Conservation (phyloP, 1,140 invertebrate species). For the Akabosia matsudoensis region DNA sequence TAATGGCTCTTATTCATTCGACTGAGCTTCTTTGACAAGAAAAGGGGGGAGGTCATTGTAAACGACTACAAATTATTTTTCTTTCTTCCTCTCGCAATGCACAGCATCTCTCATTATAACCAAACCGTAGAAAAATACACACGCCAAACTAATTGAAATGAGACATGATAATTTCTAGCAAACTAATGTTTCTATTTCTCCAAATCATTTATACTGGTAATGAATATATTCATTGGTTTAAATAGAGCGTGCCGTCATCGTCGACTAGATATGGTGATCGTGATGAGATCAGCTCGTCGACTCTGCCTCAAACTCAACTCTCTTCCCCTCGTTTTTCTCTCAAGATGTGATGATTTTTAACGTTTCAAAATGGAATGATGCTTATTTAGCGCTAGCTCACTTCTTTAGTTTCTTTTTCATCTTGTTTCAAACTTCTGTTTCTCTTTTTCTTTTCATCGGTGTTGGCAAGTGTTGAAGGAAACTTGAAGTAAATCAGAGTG, state of each 20-base stretch:
- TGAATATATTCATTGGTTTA: not conserved
- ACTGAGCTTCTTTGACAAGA: too few species aligned
- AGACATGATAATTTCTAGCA: too few species aligned
- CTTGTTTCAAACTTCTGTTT: not conserved
- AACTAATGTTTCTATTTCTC: too few species aligned
- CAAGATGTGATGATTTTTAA: not conserved
- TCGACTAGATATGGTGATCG: not conserved
- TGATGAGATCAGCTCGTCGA: not conserved
- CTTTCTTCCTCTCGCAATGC: too few species aligned
- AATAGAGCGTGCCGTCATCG: not conserved
- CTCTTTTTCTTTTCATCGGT: not conserved
- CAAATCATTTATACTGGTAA: not conserved
- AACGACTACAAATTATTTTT: too few species aligned
- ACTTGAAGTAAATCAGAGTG: conserved; percentile 20
- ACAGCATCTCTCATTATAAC: too few species aligned
- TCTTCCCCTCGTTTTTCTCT: not conserved
- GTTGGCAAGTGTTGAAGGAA: conserved; percentile 23
- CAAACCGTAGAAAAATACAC: too few species aligned
- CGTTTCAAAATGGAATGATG: not conserved
- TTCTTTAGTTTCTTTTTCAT: not conserved
- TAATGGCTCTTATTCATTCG: too few species aligned
- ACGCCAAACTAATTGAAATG: too few species aligned
- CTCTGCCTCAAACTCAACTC: not conserved
- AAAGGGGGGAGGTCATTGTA: too few species aligned
- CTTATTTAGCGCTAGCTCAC: not conserved